Percentiles rank a stretch among this genome's conserved stretches.
phyloP scores from a whole-genome alignment of 2,797 vertebrate species.

The Benthosema pterotum region DNA sequence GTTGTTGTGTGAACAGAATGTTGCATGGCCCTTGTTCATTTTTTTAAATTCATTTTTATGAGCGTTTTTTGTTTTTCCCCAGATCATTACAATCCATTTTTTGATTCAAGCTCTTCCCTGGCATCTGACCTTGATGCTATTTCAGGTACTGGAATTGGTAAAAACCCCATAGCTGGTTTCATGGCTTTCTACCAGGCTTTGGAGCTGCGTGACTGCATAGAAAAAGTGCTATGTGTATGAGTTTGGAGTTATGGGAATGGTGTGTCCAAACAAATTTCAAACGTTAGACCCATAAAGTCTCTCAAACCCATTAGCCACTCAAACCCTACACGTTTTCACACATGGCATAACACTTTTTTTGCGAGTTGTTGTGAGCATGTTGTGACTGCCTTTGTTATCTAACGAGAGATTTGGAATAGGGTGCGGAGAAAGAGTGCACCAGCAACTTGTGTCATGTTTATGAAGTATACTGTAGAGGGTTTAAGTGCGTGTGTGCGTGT shows the following conservation, averaged over 20 bases:
- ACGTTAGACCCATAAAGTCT: too few relatives aligned
- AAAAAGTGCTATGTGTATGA: conserved; percentile 1
- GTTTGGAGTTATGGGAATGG: too few relatives aligned
- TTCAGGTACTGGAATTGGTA: conserved; percentile 72
- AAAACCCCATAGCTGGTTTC: background rate
- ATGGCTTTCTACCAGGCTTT: background rate
- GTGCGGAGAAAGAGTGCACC: too few relatives aligned
- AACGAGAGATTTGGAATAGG: too few relatives aligned
- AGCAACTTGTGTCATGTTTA: too few relatives aligned
- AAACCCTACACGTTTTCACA: too few relatives aligned
- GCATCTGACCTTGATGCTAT: conserved; percentile 73
- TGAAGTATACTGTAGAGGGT: too few relatives aligned
- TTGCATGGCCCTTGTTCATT: conserved; percentile 5
- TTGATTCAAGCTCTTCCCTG: conserved; percentile 77
- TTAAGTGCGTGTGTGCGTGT: conserved; percentile 11
- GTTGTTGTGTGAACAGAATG: conserved; percentile 25
- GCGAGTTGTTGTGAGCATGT: too few relatives aligned
- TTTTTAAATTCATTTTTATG: conserved; percentile 24
- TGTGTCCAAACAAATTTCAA: too few relatives aligned
- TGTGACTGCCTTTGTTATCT: too few relatives aligned
- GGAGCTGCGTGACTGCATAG: background rate
- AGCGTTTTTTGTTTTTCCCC: conserved; percentile 64
- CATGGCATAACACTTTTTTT: too few relatives aligned
- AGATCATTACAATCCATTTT: conserved; percentile 83
- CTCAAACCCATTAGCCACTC: too few relatives aligned